Base-by-base conservation (phyloP, 2,888 invertebrate genomes). In the Nineta flava region DNA sequence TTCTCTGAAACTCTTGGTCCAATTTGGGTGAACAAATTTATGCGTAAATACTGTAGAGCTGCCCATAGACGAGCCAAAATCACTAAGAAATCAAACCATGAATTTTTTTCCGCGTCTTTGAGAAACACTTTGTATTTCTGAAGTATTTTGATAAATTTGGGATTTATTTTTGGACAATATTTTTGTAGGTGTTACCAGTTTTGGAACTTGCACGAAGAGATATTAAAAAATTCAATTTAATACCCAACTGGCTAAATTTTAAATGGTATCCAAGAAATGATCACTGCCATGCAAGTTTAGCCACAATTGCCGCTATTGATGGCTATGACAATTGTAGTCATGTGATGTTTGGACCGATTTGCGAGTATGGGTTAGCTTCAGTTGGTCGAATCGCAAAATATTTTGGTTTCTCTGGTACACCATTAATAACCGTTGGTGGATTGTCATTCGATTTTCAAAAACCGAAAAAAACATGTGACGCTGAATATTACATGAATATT, bases 281-380 rank as follows among this genome's bases (percentile, higher is more conserved):
- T 60, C 74, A 76, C 52, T 87, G 87, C 55, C 80, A 81, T 56
- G 79, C 83, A 2, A 82, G 80, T 1, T 76, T 78, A 61, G 84
- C 83, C 0, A 77, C 83, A 47, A 78, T 82, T 47, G 74, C 76
- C 0, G 80, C 84, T 1, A 79, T 87, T 57, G 80, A 84, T 57
- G 81, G 81, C 2, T 80, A 80, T 61, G 68, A 77, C 52, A 75
- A 80, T 57, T 85, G 85, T 62, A 79, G 82, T 0, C 81, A 87
- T 59, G 78, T 86, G 1, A 79, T 87, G 59, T 79, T 90, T 57
- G 88, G 88, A 9, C 86, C 87, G 0, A 75, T 82, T 1, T 90
- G 88, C 58, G 88, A 90, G 59, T 87, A 81, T 63, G 79, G 83
- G 26, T 65, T 71, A 90, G 91, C 91, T 13, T 81, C 83, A 6